A percentile compares a stretch with the other conserved stretches of the same genome.
These are phyloP conservation scores for Ariolimax columbianus DNA, from an alignment of 2,888 invertebrate genomes.

Conservation along the genomic window DNA sequence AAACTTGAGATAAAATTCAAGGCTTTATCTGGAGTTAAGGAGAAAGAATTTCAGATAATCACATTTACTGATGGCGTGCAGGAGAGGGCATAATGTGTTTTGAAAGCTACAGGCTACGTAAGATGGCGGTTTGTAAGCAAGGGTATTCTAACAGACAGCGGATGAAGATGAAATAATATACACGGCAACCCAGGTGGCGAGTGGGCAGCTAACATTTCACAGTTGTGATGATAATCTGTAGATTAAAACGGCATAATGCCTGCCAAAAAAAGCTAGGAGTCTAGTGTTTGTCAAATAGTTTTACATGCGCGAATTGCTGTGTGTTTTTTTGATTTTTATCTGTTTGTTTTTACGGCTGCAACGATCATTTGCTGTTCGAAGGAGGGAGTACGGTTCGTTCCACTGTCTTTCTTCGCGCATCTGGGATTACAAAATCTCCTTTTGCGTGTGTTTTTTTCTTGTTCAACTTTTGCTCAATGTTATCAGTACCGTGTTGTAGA, in stretches of 20 bases:
- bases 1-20: not conserved
- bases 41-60: not conserved
- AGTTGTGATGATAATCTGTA: slow-evolving; percentile 6
- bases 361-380: not conserved
- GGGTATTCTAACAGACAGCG: not conserved
- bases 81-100: slow-evolving; percentile 1
- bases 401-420: slow-evolving; percentile 19
- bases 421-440: not conserved
- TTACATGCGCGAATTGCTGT: slow-evolving; percentile 2
- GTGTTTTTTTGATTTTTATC: slow-evolving; percentile 32
- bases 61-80: not conserved
- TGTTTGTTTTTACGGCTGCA: slow-evolving; percentile 19
- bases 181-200: not conserved
- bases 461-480: not conserved
- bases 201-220: not conserved
- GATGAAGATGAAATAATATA: not conserved
- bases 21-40: not conserved
- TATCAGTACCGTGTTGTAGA: not conserved
- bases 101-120: not conserved
- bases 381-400: not conserved
- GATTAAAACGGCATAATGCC: slow-evolving; percentile 36
- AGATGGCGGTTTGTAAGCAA: not conserved
- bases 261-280: slow-evolving; percentile 7
- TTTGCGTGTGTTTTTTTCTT: not conserved
- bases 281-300: slow-evolving; percentile 17